Evolutionary conservation across 2,113 vertebrate genomes (phyloP).

Genomic region (Tamias sibiricus): DNA sequence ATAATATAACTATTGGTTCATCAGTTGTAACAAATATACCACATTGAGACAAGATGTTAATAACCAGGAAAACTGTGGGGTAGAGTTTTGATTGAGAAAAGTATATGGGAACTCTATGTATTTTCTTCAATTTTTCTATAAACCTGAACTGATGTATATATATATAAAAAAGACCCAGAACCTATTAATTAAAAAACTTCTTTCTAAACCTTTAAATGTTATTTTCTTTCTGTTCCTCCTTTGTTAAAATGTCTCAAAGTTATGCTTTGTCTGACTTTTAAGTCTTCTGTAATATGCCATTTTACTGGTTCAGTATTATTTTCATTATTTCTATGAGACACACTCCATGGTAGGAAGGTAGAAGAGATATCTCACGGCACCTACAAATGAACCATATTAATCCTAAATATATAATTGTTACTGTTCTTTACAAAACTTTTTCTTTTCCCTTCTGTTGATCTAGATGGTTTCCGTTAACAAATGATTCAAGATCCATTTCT

Average conservation of each 20-base stretch:
- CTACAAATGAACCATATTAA: not conserved
- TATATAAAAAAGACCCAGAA: not conserved
- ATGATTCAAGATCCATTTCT: not conserved
- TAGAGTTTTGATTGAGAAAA: not conserved
- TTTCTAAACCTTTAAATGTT: slow-evolving; percentile 5
- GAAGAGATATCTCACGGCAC: not conserved
- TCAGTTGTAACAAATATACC: not conserved
- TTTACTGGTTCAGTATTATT: not conserved
- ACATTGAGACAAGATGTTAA: not conserved
- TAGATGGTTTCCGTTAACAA: not conserved
- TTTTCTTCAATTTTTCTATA: not conserved
- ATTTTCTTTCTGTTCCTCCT: not conserved
- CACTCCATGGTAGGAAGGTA: not conserved
- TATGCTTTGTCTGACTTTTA: not conserved
- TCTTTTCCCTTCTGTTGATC: not conserved
- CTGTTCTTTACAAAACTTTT: not conserved
- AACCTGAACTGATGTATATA: not conserved
- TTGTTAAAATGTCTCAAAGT: not conserved
- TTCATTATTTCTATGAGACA: not conserved
- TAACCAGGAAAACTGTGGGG: not conserved
- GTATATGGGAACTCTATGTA: not conserved
- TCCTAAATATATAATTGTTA: not conserved
- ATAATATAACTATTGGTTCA: no score
- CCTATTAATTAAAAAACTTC: not conserved
- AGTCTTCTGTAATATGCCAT: not conserved